Percentiles rank a stretch among this genome's conserved stretches.
Conservation (phyloP, 2,888 invertebrate species). For the Amphipyra berbera region DNA sequence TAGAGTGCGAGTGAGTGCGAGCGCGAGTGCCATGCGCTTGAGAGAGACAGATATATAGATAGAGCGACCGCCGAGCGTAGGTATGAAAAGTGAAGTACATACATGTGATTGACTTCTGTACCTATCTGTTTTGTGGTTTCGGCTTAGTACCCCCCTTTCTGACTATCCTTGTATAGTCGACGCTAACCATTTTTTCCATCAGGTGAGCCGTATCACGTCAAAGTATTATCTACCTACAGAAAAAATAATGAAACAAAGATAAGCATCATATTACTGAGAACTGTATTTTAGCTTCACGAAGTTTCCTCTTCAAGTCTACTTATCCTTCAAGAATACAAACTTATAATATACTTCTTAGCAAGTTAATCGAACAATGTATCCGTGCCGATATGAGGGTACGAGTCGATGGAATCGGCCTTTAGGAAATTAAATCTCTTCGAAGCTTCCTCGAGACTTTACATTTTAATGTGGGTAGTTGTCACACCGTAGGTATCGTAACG, state of each 20-base stretch:
- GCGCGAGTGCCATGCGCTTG: too few species aligned
- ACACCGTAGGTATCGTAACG: constrained; percentile 61
- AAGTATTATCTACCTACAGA: too few species aligned
- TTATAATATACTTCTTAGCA: constrained; percentile 14
- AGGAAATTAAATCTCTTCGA: constrained; percentile 83
- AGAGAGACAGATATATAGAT: too few species aligned
- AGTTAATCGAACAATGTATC: constrained; percentile 45
- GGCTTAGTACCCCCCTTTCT: too few species aligned
- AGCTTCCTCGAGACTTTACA: constrained; percentile 73
- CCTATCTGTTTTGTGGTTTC: too few species aligned
- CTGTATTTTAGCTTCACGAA: not conserved
- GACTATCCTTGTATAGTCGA: too few species aligned
- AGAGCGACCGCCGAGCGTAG: too few species aligned
- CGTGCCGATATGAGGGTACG: constrained; percentile 28
- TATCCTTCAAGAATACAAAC: not conserved
- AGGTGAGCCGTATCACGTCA: too few species aligned
- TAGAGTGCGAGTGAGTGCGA: too few species aligned
- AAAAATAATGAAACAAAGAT: not conserved
- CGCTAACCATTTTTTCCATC: too few species aligned
- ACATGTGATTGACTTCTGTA: too few species aligned
- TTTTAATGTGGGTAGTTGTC: constrained; percentile 72
- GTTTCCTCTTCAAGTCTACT: not conserved
- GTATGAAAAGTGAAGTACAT: too few species aligned
- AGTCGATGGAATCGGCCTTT: constrained; percentile 63
- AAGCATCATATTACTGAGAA: not conserved